Evolutionary conservation across 2,888 invertebrate species (phyloP), one percentile per base, ranked within the genome.

Genomic region (Lasioglossum villosulum): DNA sequence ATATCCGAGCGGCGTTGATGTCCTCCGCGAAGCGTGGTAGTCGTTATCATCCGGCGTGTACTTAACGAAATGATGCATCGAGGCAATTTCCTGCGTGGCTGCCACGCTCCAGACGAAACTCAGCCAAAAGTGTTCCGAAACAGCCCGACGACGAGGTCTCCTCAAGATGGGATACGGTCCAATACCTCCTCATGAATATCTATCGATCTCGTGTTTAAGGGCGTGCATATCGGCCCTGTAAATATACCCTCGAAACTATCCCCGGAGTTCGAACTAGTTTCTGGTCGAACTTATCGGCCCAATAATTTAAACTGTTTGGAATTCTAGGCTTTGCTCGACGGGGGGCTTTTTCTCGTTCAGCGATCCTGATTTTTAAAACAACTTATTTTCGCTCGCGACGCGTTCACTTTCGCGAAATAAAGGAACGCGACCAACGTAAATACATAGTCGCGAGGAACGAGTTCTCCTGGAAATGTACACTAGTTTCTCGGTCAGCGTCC

Each of bases 31-130:
- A 76, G 73, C 72, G 68, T 14, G 34, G 39, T 0, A 16, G 68
- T 66, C 78, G 73, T 85, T 79, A 76, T 76, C 56, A 73, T 70
- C 42, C 45, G 76, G 48, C 34, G 79, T 27, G 71, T 80, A 76
- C 76, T 86, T 80, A 84, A 78, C 84, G 59, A 78, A 84, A 78
- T 80, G 80, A 84, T 66, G 74, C 63, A 84, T 80, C 80, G 84
- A 30, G 14, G 70, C 80, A 80, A 80, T 86, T 86, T 85, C 76
- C 79, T 73, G 84, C 48, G 39, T 16, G 76, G 42, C 39, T 52
- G 34, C 42, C 80, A 19, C 75, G 72, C 59, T 59, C 59, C 59
- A 27, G 27, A 59, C 59, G 59, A 81, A 76, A 72, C 45, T 63
- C 74, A 34, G 74, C 68, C 78, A 76, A 68, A 73, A 72, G 70